phyloP scores from a whole-genome alignment of 2,888 invertebrate species.

The Drosophila merina region DNA sequence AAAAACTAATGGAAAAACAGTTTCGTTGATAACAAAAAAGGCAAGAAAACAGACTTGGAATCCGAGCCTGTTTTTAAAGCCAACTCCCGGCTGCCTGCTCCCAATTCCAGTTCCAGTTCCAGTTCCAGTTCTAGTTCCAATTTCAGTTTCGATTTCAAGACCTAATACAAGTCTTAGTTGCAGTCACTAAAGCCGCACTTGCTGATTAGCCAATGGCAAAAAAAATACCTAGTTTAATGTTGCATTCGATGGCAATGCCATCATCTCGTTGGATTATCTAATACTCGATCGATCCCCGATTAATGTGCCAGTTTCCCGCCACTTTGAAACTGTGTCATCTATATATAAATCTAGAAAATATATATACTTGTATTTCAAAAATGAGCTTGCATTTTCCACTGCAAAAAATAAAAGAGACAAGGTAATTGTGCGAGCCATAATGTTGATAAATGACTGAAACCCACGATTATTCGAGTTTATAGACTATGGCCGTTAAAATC shows the following conservation, averaged over 20 bases:
- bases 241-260: slow-evolving; percentile 33
- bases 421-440: not conserved
- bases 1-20: not conserved
- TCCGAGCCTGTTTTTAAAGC: not conserved
- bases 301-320: slow-evolving; percentile 21
- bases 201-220: slow-evolving; percentile 34
- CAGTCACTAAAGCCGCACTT: slow-evolving; percentile 17
- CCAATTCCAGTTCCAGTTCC: slow-evolving; percentile 16
- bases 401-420: not conserved
- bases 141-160: slow-evolving; percentile 13
- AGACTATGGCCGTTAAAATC: not conserved
- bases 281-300: slow-evolving; percentile 33
- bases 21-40: not conserved
- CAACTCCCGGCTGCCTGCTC: slow-evolving; percentile 8
- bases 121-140: slow-evolving; percentile 26
- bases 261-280: slow-evolving; percentile 29
- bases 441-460: not conserved
- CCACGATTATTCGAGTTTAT: not conserved
- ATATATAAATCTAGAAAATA: not conserved
- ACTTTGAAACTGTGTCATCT: slow-evolving; percentile 13
- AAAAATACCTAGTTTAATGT: slow-evolving; percentile 23
- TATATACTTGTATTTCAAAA: not conserved
- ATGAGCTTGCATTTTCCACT: slow-evolving; percentile 9
- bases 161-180: not conserved
- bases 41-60: not conserved